A percentile compares a stretch with the other conserved stretches of the same genome.
Evolutionary conservation across 2,797 vertebrate genomes (phyloP).

Genomic region (Silurus lanzhouensis): DNA sequence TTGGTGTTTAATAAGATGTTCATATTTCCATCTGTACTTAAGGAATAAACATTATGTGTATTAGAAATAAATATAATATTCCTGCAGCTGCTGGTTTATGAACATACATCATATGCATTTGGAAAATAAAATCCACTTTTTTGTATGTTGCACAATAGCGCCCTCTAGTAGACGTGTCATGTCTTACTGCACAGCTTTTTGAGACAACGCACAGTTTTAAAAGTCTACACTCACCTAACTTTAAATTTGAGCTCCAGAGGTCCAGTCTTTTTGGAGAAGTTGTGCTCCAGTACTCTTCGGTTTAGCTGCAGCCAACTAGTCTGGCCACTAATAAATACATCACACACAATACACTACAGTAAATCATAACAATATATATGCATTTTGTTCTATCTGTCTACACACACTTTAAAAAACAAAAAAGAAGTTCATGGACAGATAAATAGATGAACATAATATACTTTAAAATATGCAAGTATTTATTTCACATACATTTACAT

Average conservation of each 20-base stretch:
- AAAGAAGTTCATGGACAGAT: not conserved
- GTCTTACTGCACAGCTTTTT: not conserved
- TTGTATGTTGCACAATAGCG: constrained; percentile 49
- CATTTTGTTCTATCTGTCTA: not conserved
- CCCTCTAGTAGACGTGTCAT: constrained; percentile 67
- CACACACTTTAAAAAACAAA: not conserved
- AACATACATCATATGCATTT: not conserved
- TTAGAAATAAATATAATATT: not conserved
- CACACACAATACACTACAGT: not conserved
- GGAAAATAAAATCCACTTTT: not conserved
- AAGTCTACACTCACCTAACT: constrained; percentile 82
- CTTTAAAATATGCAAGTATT: not conserved
- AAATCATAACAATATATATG: not conserved
- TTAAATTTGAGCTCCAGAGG: constrained; percentile 85
- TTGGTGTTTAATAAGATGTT: not conserved
- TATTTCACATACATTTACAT: not conserved
- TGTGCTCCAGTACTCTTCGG: constrained; percentile 93
- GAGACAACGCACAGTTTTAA: not conserved
- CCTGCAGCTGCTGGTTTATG: not conserved
- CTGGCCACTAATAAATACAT: constrained; percentile 80
- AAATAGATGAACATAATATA: not conserved
- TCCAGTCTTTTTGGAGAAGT: constrained; percentile 87
- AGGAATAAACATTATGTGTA: not conserved
- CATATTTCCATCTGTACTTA: not conserved
- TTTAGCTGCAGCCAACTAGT: constrained; percentile 95